Evolutionary conservation across 2,888 invertebrate species (phyloP), one percentile per base, ranked within the genome.

Genomic region (Epicampocera succincta): DNA sequence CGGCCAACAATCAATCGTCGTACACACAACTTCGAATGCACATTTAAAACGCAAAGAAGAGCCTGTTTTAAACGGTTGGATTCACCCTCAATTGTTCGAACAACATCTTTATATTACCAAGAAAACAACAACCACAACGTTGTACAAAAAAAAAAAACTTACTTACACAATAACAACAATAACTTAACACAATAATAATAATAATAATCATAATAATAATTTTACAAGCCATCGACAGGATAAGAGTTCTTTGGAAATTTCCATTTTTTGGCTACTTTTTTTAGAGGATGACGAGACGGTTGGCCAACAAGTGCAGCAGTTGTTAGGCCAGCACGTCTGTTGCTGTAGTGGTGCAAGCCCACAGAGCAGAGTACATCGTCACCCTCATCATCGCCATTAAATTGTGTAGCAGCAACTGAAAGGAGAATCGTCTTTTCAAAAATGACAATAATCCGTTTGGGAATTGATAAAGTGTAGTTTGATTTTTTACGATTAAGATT

Each of bases 201-300:
- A 52, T 52, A 54, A 54, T 88, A 88, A 87, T 54, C 21, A 52
- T 52, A 54, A 54, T 87, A 87, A 88, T 86, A 86, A 88, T 87
- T 85, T 87, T 81, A 84, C 84, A 84, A 84, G 81, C 81, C 61
- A 79, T 81, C 83, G 74, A 52, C 68, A 80, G 52, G 71, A 80
- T 82, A 82, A 81, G 73, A 48, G 82, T 54, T 58, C 73, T 69
- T 38, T 17, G 19, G n/a, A 44, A 21, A 60, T 66, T 50, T 60
- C 29, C 29, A 33, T 48, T 17, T 21, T 13, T 33, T 12, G 9
- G 46, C 52, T 52, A 52, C 38, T 33, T 68, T 33, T 68, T 76
- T 52, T 68, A 68, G 61, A 5, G 12, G 60, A 48, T 68, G 73
- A n/a, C n/a, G n/a, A n/a, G n/a, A n/a, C 58, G 44, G 61, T 38